Base-by-base conservation (phyloP, 1,140 invertebrate species). In the Phenacoccus solenopsis region DNA sequence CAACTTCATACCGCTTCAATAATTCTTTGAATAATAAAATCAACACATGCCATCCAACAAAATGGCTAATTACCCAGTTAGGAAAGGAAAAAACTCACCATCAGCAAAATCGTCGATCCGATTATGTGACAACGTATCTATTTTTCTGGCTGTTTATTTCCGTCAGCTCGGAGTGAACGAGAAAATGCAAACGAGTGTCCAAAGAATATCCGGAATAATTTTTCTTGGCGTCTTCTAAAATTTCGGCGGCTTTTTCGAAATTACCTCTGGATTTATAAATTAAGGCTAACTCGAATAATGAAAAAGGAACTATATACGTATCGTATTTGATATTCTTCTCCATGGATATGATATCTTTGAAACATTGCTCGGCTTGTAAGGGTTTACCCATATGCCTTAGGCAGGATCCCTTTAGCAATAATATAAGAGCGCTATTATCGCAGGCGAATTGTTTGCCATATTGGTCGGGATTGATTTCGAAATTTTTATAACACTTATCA, bases 181-280 rank as follows among this genome's bases (percentile, higher is more conserved):
- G 84, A 80, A 97, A 97, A 79, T 96, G 94, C 24, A 98, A 81
- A 67, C 93, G 84, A 0, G 93, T 94, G 76, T 97, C 94, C 68
- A 97, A 79, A 0, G 89, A 86, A 79, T 95, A 76, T 27, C 75
- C 75, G 22, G 75, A 73, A 32, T 75, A 76, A 61, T 76, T 76
- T 74, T 75, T 75, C 75, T 89, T 94, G 4, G 91, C 90, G 74
- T 90, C 88, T 75, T 95, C 89, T 30, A 98, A 79, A 61, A 88
- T 84, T 20, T 83, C 78, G 61, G 87, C 84, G 3, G 93, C 91
- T 71, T 86, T 84, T 24, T 86, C 81, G 28, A 77, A 78, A 28
- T 90, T 82, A 13, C 86, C 87, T 73, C 88, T 81, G 32, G 86
- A 80, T 75, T 88, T 82, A 76, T 88, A 85, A 12, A 95, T 79